Conservation (phyloP, 1,140 invertebrate genomes). For the Zaprionus lachaisei region DNA sequence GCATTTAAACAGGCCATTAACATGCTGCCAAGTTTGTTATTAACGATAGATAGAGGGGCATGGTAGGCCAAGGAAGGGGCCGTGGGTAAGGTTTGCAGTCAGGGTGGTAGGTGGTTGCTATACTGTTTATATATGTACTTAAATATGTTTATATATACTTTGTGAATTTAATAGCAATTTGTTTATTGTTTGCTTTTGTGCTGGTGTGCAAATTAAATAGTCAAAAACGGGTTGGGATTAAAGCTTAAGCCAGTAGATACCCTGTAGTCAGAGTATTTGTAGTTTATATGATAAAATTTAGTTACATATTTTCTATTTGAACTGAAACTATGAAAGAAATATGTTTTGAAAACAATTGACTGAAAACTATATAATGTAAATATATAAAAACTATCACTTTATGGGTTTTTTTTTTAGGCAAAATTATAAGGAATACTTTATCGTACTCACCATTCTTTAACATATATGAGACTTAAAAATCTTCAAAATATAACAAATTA, state of each 20-base stretch:
- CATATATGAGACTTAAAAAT: too few species aligned
- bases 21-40: conserved; percentile 53
- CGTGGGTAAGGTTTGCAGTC: neutral
- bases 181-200: conserved; percentile 2
- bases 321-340: too few species aligned
- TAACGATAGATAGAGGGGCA: neutral
- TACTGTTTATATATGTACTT: conserved; percentile 17
- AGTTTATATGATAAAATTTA: too few species aligned
- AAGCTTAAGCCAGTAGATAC: neutral
- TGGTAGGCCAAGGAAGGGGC: too few species aligned
- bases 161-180: conserved; percentile 14
- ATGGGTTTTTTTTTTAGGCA: too few species aligned
- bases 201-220: neutral
- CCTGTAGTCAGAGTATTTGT: neutral
- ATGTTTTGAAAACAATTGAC: too few species aligned
- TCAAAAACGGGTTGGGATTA: neutral
- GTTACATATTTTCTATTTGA: too few species aligned
- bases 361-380: too few species aligned
- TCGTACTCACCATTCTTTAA: too few species aligned
- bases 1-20: conserved; percentile 71
- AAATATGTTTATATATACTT: conserved; percentile 1
- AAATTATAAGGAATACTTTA: too few species aligned
- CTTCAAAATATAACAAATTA: too few species aligned
- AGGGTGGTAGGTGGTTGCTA: neutral
- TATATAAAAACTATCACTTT: too few species aligned